Evolutionary conservation across 1,140 invertebrate genomes (phyloP).

Genomic region (Oedothorax gibbosus): DNA sequence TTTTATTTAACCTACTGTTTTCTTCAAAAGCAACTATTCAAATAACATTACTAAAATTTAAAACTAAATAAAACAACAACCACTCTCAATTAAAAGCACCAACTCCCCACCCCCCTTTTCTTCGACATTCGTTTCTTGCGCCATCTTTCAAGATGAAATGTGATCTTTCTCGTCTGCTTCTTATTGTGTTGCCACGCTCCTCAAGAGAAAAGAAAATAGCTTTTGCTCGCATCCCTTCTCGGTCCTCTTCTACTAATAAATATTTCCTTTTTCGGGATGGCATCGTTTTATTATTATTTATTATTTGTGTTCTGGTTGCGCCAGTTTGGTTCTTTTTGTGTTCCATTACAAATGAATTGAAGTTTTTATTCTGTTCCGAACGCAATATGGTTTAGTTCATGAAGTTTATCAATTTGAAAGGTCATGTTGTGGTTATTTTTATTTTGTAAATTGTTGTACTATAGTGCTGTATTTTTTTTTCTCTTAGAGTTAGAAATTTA

Average conservation of each 20-base stretch:
- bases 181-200: slow-evolving; percentile 38
- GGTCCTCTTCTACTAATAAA: slow-evolving; percentile 44
- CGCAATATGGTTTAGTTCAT: no score
- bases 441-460: no score
- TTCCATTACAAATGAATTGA: slow-evolving; percentile 33
- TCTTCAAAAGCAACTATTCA: no score
- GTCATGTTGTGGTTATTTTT: no score
- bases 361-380: slow-evolving; percentile 8
- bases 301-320: slow-evolving; percentile 20
- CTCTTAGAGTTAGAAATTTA: no score
- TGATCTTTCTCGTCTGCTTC: slow-evolving; percentile 53
- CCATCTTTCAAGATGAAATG: slow-evolving; percentile 58
- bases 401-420: no score
- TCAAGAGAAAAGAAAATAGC: slow-evolving; percentile 38
- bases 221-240: slow-evolving; percentile 24
- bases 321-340: slow-evolving; percentile 3
- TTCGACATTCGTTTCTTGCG: slow-evolving; percentile 26
- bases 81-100: no score
- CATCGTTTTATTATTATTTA: slow-evolving; percentile 54
- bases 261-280: slow-evolving; percentile 49
- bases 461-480: no score
- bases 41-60: no score
- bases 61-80: no score
- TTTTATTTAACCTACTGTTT: no score
- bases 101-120: slow-evolving; percentile 6